A percentile compares a stretch with the other conserved stretches of the same genome.
Conservation (phyloP, 2,888 invertebrate species). For the Fragum whitleyi region DNA sequence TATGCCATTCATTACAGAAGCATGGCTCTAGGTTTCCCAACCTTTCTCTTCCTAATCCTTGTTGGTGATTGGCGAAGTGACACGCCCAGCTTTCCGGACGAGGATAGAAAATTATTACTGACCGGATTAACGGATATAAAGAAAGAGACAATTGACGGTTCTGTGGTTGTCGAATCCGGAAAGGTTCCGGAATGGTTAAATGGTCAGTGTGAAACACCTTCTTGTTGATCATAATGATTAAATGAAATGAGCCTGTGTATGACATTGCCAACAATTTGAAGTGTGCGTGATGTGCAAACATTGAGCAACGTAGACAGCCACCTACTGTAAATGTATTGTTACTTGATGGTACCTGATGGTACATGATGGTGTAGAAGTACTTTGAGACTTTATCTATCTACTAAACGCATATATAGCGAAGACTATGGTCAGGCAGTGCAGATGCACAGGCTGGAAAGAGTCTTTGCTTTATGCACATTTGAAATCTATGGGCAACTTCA, state of each 20-base stretch:
- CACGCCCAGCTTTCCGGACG: background rate
- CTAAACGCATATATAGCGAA: too few relatives aligned
- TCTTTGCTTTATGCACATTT: too few relatives aligned
- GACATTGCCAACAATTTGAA: too few relatives aligned
- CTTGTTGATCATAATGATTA: background rate
- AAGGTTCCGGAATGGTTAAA: conserved; percentile 27
- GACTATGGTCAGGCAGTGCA: too few relatives aligned
- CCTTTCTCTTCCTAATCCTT: background rate
- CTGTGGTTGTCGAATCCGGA: conserved; percentile 20
- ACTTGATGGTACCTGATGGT: background rate
- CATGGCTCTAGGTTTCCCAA: background rate
- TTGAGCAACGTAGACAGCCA: too few relatives aligned
- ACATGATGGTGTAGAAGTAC: too few relatives aligned
- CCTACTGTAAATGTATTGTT: background rate
- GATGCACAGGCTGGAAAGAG: too few relatives aligned
- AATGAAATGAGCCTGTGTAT: too few relatives aligned
- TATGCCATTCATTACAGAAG: background rate
- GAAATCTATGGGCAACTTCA: too few relatives aligned
- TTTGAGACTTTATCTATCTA: too few relatives aligned
- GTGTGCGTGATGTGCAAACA: too few relatives aligned
- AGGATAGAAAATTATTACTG: background rate
- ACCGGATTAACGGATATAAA: conserved; percentile 26
- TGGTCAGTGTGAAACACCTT: conserved; percentile 17
- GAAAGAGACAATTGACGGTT: conserved; percentile 30
- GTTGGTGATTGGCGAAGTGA: background rate